These are phyloP conservation scores for Synergus gifuensis DNA, from an alignment of 2,888 invertebrate species.

Conservation along the genomic window DNA sequence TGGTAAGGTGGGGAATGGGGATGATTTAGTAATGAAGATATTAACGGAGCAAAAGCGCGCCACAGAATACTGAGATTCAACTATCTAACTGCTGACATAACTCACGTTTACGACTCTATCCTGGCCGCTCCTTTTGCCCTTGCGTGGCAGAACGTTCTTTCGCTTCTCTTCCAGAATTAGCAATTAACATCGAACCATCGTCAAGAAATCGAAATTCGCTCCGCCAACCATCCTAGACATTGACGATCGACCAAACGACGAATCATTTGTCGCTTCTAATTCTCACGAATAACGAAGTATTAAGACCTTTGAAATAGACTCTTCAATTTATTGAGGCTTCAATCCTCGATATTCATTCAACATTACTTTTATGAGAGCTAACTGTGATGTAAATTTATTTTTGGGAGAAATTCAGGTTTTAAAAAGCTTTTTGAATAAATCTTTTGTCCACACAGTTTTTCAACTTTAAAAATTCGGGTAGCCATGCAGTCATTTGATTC, in stretches of 20 bases:
- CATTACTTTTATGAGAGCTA: too few relatives aligned
- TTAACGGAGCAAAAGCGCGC: slow-evolving; percentile 76
- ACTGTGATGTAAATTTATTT: too few relatives aligned
- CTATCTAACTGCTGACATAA: slow-evolving; percentile 77
- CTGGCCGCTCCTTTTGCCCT: slow-evolving; percentile 63
- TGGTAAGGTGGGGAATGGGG: slow-evolving; percentile 62
- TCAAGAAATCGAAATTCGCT: slow-evolving; percentile 40
- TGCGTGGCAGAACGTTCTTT: slow-evolving; percentile 57
- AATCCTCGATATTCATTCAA: not conserved
- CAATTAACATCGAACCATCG: slow-evolving; percentile 40
- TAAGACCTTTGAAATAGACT: not conserved
- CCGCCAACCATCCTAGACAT: slow-evolving; percentile 20
- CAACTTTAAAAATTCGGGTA: too few relatives aligned
- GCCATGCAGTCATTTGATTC: too few relatives aligned
- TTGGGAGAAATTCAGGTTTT: too few relatives aligned
- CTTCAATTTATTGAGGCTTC: not conserved
- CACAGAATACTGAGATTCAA: slow-evolving; percentile 77
- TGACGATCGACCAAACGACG: slow-evolving; percentile 33
- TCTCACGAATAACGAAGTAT: not conserved
- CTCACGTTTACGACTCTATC: slow-evolving; percentile 75
- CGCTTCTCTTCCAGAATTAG: slow-evolving; percentile 48
- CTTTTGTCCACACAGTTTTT: too few relatives aligned
- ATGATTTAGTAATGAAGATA: slow-evolving; percentile 78
- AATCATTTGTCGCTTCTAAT: slow-evolving; percentile 26
- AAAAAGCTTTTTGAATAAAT: too few relatives aligned